Base-by-base conservation (phyloP, 2,113 vertebrate genomes). In the Regulus satrapa region DNA sequence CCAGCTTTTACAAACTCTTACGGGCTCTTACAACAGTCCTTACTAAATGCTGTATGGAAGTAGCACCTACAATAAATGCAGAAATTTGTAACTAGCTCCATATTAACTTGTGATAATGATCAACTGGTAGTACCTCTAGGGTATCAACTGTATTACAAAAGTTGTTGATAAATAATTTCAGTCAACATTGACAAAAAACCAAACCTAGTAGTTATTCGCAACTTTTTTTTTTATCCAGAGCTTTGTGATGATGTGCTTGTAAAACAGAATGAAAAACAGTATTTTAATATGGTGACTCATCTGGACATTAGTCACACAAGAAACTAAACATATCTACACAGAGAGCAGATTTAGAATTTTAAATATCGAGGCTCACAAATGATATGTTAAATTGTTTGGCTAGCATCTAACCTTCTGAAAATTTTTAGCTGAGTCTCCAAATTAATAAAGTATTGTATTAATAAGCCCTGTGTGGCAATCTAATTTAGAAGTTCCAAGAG, bases 201-300 rank as follows among this genome's bases (percentile, higher is more conserved):
- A 88, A 81, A 38, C 28, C 36, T 29, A n/a, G 24, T 18, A 49
- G 38, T 61, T 61, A 74, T 26, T 64, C 34, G 54, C 38, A 77
- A 17, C 32, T 52, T 77, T 32, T 56, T 85, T 77, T 63, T 95
- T 55, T 56, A 56, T 58, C 89, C 28, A 43, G 75, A 73, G 41
- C n/a, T 62, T 73, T 85, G 45, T 54, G 34, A 81, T 3, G 5
- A 92, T 56, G 18, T 8, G 5, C 29, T 40, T 77, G 46, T 73
- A 46, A 66, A 79, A 89, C 63, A 79, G 81, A 82, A 69, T 82
- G 71, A 91, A 95, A 97, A 88, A 18, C 82, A 80, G 11, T 36
- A 31, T 89, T 94, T 61, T 66, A 83, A 49, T 13, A 6, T 9
- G 45, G 58, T 94, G 94, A 97, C 82, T 97, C 90, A 96, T 71